Percentiles rank a stretch among this genome's conserved stretches.
Conservation (phyloP, 2,113 vertebrate species). For the Todiramphus saurophagus region DNA sequence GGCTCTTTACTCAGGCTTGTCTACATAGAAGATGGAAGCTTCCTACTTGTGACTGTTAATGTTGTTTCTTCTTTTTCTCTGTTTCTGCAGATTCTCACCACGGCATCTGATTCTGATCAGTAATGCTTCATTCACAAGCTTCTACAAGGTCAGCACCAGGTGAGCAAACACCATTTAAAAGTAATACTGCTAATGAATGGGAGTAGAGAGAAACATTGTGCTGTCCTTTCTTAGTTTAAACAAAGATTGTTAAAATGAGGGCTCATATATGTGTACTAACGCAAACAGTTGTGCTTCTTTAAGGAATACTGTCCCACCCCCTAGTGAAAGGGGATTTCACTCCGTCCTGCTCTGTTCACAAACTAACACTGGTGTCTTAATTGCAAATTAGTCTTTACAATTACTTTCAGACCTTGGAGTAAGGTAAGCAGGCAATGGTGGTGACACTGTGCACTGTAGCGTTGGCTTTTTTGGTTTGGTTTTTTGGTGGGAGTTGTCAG, state of each 20-base stretch:
- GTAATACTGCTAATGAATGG: not conserved
- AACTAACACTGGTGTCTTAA: not conserved
- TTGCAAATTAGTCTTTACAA: not conserved
- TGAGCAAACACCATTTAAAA: not conserved
- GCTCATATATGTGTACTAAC: not conserved
- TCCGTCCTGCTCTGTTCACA: not conserved
- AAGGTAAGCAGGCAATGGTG: not conserved
- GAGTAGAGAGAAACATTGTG: not conserved
- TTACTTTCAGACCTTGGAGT: not conserved
- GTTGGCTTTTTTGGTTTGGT: not conserved
- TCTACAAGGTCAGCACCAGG: not conserved
- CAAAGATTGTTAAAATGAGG: not conserved
- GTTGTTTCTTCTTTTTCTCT: not conserved
- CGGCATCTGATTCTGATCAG: not conserved
- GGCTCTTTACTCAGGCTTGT: not conserved
- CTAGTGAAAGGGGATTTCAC: not conserved
- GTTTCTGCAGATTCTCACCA: not conserved
- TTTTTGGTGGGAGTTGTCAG: not conserved
- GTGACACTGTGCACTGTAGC: not conserved
- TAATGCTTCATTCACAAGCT: not conserved
- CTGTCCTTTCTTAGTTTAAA: not conserved
- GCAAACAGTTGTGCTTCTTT: not conserved
- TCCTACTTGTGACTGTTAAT: not conserved
- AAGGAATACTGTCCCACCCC: not conserved
- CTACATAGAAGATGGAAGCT: fast-evolving